These are phyloP conservation scores for Ianthella basta DNA, from an alignment of 37 sponge, comb jelly and placozoan species.

Conservation along the genomic window DNA sequence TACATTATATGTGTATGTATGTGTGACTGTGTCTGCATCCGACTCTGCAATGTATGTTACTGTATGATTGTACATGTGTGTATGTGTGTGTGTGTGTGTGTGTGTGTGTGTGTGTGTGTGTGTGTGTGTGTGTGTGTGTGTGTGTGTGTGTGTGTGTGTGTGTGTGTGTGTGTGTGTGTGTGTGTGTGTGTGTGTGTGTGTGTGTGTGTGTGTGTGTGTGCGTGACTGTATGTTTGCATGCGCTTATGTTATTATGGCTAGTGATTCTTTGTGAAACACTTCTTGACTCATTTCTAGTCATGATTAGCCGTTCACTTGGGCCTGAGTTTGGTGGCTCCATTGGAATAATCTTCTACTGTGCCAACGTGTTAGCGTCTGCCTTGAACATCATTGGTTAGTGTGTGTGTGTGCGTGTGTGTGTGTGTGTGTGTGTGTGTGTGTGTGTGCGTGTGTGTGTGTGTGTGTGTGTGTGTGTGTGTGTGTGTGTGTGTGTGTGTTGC, in stretches of 20 bases:
- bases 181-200: constrained; percentile 30
- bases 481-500: constrained; percentile 37
- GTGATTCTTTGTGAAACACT: too few species aligned
- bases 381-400: constrained; percentile 78
- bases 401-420: not conserved
- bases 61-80: constrained; percentile 18
- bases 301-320: constrained; percentile 94
- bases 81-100: constrained; percentile 32
- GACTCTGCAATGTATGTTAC: not conserved
- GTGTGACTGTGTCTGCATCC: not conserved
- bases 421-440: constrained; percentile 39
- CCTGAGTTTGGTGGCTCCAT: constrained; percentile 99
- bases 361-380: constrained; percentile 94
- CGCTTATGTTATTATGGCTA: constrained; percentile 25
- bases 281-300: constrained; percentile 57
- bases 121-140: constrained; percentile 36
- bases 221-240: constrained; percentile 37
- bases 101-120: constrained; percentile 34
- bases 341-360: constrained; percentile 95
- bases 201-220: constrained; percentile 52
- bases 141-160: not conserved
- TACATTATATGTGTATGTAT: not conserved
- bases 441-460: constrained; percentile 37
- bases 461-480: constrained; percentile 52
- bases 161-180: constrained; percentile 42